Evolutionary conservation across 1,140 invertebrate genomes (phyloP).

Genomic region (Hestina assimilis): DNA sequence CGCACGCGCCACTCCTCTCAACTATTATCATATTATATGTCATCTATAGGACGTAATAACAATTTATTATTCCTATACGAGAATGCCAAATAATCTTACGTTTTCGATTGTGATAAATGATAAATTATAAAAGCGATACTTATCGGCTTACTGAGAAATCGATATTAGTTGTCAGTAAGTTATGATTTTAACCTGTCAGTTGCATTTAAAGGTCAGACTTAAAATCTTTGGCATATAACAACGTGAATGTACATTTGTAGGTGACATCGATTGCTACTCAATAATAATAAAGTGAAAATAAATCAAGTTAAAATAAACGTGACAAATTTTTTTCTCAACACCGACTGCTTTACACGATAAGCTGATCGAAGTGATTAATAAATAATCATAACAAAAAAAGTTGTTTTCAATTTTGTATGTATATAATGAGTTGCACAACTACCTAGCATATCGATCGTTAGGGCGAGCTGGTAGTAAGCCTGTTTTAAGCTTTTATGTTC

Average conservation of each 20-base stretch:
- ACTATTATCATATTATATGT: slow-evolving; percentile 29
- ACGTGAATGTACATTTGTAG: not conserved
- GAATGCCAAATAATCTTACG: slow-evolving; percentile 3
- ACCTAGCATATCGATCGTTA: too few relatives aligned
- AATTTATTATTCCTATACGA: slow-evolving; percentile 18
- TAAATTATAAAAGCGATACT: slow-evolving; percentile 3
- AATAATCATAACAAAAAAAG: too few relatives aligned
- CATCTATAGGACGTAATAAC: slow-evolving; percentile 14
- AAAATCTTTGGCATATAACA: slow-evolving; percentile 19
- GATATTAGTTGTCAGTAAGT: slow-evolving; percentile 2
- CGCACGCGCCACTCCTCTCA: slow-evolving; percentile 53
- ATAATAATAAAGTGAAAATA: not conserved
- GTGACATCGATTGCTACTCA: not conserved
- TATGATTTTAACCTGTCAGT: slow-evolving; percentile 4
- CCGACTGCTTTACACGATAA: not conserved
- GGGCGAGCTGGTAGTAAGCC: too few relatives aligned
- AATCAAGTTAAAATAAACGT: not conserved
- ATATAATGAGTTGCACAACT: too few relatives aligned
- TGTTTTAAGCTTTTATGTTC: too few relatives aligned
- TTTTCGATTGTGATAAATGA: slow-evolving; percentile 15
- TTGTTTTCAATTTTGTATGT: too few relatives aligned
- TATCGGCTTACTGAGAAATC: slow-evolving; percentile 5
- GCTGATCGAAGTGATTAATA: too few relatives aligned
- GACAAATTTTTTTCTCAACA: not conserved
- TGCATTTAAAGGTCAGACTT: slow-evolving; percentile 14